Conservation (phyloP, 1,140 invertebrate species). For the Apolygus lucorum region DNA sequence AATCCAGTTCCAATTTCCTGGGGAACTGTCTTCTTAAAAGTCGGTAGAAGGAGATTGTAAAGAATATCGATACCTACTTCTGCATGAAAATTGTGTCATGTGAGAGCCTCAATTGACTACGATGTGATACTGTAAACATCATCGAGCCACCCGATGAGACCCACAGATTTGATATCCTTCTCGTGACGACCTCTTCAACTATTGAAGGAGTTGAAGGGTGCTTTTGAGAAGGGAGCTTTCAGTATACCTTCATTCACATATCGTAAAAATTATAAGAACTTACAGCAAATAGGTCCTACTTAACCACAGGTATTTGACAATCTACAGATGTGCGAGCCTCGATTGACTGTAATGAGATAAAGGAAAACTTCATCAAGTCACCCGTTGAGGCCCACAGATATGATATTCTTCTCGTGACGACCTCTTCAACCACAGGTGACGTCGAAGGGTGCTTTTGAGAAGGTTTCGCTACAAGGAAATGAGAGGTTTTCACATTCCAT, state of each 20-base stretch:
- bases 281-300: neutral
- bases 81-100: too few relatives aligned
- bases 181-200: neutral
- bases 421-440: neutral
- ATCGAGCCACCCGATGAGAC: neutral
- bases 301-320: neutral
- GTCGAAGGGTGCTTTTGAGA: neutral
- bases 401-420: neutral
- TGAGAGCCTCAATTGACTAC: constrained; percentile 2
- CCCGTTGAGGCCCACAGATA: neutral
- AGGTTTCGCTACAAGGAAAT: neutral
- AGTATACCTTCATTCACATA: neutral
- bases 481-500: neutral
- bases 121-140: neutral
- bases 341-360: neutral
- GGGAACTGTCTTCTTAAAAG: too few relatives aligned
- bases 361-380: neutral
- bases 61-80: too few relatives aligned
- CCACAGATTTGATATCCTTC: constrained; percentile 1
- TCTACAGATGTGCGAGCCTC: neutral
- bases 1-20: too few relatives aligned
- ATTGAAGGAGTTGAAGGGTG: neutral
- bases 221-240: constrained; percentile 8
- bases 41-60: too few relatives aligned
- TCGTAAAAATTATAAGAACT: neutral